Conservation (phyloP, 1,140 invertebrate genomes). For the Magallana ariakensis region DNA sequence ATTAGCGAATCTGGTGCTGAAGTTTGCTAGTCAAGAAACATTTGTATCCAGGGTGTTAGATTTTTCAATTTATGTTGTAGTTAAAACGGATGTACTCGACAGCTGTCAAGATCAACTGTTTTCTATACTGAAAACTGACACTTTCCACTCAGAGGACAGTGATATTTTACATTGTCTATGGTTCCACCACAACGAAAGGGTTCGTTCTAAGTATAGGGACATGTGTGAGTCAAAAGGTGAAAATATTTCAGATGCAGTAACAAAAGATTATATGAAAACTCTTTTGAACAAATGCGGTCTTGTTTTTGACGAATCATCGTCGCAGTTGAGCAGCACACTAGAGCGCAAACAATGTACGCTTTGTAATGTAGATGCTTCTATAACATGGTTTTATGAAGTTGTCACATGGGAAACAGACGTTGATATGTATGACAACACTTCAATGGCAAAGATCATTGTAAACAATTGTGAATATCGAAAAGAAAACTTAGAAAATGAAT, state of each 20-base stretch:
- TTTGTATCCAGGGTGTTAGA: not conserved
- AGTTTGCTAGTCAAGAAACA: no score
- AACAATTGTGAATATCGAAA: not conserved
- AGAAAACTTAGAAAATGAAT: slow-evolving; percentile 3
- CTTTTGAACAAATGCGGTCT: not conserved
- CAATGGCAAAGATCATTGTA: not conserved
- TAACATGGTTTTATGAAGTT: not conserved
- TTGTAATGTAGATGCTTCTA: not conserved
- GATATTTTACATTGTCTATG: not conserved
- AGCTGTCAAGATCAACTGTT: not conserved
- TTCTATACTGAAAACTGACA: not conserved
- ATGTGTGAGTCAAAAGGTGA: not conserved
- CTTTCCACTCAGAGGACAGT: not conserved
- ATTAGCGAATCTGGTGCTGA: not conserved
- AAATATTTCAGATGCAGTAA: not conserved
- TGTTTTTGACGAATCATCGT: not conserved
- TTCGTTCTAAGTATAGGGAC: not conserved
- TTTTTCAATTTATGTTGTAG: not conserved
- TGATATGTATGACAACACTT: not conserved
- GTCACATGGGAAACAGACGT: not conserved
- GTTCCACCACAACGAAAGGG: slow-evolving; percentile 5
- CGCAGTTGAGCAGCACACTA: not conserved
- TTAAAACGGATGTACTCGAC: not conserved
- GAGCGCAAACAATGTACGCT: not conserved
- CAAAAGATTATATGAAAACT: not conserved